A percentile compares a stretch with the other conserved stretches of the same genome.
Conservation (phyloP, 2,113 vertebrate species). For the Scophthalmus maximus region DNA sequence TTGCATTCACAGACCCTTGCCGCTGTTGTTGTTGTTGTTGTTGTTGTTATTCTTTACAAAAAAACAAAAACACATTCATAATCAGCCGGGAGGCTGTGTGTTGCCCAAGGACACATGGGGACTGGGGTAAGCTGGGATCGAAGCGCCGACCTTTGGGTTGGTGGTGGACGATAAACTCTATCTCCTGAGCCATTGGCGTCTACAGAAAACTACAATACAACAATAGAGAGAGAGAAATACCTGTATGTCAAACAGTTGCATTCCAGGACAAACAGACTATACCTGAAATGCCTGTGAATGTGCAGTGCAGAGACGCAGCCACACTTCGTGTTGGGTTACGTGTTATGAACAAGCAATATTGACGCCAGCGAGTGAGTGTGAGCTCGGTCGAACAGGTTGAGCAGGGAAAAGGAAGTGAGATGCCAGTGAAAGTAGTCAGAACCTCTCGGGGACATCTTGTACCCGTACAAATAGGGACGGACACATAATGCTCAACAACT, state of each 20-base stretch:
- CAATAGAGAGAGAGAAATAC: conserved; percentile 11
- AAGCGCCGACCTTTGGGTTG: too few species aligned
- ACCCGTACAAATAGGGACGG: conserved; percentile 14
- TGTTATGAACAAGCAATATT: not conserved
- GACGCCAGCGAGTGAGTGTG: not conserved
- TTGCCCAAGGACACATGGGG: too few species aligned
- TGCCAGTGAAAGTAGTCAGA: not conserved
- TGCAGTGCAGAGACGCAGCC: not conserved
- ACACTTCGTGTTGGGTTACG: not conserved
- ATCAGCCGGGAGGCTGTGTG: too few species aligned
- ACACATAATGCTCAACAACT: conserved; percentile 25
- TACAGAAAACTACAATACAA: too few species aligned
- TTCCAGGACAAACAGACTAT: not conserved
- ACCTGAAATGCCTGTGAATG: conserved; percentile 4
- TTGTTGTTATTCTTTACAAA: too few species aligned
- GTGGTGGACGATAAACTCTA: too few species aligned
- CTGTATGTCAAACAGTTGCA: not conserved
- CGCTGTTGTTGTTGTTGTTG: too few species aligned
- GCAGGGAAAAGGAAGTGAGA: conserved; percentile 12
- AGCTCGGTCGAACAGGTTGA: conserved; percentile 7
- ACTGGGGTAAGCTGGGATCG: too few species aligned
- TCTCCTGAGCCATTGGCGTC: too few species aligned
- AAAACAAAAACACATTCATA: too few species aligned
- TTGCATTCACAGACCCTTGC: too few species aligned
- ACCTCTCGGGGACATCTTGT: conserved; percentile 9